These are phyloP conservation scores for Eurystomus gularis DNA, from an alignment of 2,113 vertebrate genomes.

Conservation along the genomic window DNA sequence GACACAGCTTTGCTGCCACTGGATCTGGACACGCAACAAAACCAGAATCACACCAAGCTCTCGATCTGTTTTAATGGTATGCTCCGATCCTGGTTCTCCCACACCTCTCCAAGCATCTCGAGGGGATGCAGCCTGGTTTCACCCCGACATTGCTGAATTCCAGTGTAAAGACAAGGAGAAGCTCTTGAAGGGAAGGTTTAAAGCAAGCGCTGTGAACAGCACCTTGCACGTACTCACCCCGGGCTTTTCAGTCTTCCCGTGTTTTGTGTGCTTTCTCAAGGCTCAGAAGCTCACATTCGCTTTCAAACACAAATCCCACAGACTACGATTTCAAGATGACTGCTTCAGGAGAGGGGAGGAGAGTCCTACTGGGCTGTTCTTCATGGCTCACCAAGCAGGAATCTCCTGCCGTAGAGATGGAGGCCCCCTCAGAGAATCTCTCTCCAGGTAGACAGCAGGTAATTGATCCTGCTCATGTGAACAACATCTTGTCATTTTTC, in stretches of 20 bases:
- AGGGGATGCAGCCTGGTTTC: neutral
- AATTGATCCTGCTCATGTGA: slow-evolving; percentile 50
- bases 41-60: neutral
- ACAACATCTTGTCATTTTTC: slow-evolving; percentile 27
- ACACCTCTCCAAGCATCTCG: neutral
- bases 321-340: neutral
- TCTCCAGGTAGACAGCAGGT: slow-evolving; percentile 35
- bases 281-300: neutral
- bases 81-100: neutral
- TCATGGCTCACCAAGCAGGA: slow-evolving; percentile 14
- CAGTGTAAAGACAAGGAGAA: neutral
- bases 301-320: neutral
- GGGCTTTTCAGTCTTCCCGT: neutral
- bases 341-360: neutral
- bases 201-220: neutral
- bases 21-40: neutral
- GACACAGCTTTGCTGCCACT: neutral
- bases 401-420: neutral
- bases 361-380: neutral
- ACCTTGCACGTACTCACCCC: neutral
- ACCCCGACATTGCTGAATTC: neutral
- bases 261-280: neutral
- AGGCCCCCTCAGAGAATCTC: neutral
- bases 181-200: neutral
- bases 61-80: neutral